Evolutionary conservation across 2,113 vertebrate genomes (phyloP).

Genomic region (Ammodramus savannarum): DNA sequence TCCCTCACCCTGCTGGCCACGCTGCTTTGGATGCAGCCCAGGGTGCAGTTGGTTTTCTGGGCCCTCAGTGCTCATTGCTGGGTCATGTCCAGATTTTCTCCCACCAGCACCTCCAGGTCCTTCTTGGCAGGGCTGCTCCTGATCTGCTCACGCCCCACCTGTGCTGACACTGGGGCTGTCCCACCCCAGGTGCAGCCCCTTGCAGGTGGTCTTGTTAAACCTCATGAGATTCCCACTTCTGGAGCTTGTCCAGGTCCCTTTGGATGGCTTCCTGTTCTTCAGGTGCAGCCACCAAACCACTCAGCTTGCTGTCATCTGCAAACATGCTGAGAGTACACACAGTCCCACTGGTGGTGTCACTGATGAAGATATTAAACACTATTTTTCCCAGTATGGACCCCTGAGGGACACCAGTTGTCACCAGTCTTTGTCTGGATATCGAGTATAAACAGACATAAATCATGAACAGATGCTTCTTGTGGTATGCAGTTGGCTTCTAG

Average conservation of each 20-base stretch:
- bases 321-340: neutral
- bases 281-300: neutral
- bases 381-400: rapidly evolving
- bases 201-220: neutral
- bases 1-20: rapidly evolving
- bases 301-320: neutral
- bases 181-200: neutral
- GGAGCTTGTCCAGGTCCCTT: neutral
- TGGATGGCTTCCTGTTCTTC: neutral
- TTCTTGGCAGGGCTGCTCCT: neutral
- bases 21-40: neutral
- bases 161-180: neutral
- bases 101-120: neutral
- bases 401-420: neutral
- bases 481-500: neutral
- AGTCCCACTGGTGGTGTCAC: neutral
- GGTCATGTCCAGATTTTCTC: neutral
- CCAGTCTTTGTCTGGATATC: neutral
- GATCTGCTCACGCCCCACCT: neutral
- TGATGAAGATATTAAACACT: neutral
- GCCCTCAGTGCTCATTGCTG: neutral
- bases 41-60: neutral
- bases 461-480: neutral
- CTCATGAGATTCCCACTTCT: neutral
- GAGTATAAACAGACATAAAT: neutral